These are phyloP conservation scores for Hippopotamus amphibius DNA, from an alignment of 2,113 vertebrate genomes.

Conservation along the genomic window DNA sequence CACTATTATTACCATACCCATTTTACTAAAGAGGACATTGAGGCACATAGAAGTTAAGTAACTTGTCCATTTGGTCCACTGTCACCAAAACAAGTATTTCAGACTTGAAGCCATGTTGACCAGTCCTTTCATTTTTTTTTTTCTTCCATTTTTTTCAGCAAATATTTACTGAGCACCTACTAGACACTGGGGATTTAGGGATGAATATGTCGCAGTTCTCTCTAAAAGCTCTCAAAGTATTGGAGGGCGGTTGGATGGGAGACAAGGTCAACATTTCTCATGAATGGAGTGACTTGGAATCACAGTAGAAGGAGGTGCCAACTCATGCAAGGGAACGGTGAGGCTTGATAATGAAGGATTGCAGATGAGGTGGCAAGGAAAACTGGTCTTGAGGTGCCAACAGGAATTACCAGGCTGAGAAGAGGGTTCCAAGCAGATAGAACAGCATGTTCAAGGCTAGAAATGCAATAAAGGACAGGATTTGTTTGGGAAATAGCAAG, in stretches of 20 bases:
- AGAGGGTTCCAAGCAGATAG: background rate
- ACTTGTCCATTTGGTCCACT: background rate
- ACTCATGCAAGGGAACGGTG: background rate
- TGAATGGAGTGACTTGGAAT: background rate
- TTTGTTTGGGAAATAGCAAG: conserved; percentile 38
- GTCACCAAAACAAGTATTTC: conserved; percentile 38
- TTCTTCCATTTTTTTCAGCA: background rate
- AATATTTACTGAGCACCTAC: conserved; percentile 39
- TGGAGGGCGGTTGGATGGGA: background rate
- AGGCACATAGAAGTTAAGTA: background rate
- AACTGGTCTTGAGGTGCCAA: background rate
- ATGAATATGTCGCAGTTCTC: background rate
- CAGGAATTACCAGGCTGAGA: background rate
- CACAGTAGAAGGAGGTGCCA: background rate
- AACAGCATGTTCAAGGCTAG: conserved; percentile 9
- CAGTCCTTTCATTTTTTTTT: background rate
- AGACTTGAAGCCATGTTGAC: conserved; percentile 4
- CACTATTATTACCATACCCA: background rate
- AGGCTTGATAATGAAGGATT: background rate
- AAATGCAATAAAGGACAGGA: conserved; percentile 40
- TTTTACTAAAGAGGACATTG: conserved; percentile 26
- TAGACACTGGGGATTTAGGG: background rate
- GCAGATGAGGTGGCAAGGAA: background rate
- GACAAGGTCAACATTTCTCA: background rate
- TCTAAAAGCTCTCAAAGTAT: conserved; percentile 21